phyloP scores from a whole-genome alignment of 2,797 vertebrate species.

The Eleutherodactylus coqui region DNA sequence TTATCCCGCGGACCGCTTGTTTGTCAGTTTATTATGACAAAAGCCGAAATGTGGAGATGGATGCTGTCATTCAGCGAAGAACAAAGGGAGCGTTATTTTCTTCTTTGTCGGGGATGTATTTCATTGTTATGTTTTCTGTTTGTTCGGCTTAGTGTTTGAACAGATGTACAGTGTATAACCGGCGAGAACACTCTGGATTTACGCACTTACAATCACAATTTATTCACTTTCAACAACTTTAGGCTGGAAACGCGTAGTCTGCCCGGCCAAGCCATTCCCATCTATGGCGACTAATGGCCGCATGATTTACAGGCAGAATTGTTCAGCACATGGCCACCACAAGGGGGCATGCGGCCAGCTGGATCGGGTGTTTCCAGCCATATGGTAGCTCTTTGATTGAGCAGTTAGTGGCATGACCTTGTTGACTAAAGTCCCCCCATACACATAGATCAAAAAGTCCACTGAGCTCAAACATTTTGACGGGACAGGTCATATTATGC shows the following conservation, averaged over 20 bases:
- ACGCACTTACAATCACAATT: neutral
- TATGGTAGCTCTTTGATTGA: neutral
- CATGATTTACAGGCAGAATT: too few relatives aligned
- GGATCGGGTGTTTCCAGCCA: too few relatives aligned
- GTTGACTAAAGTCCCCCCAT: too few relatives aligned
- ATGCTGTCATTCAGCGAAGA: constrained; percentile 25
- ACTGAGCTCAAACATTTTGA: too few relatives aligned
- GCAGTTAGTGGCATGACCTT: neutral
- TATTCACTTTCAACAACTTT: neutral
- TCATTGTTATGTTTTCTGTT: constrained; percentile 38
- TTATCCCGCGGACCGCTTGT: neutral
- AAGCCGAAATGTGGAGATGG: constrained; percentile 21
- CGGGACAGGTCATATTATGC: too few relatives aligned
- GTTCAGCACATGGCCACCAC: too few relatives aligned
- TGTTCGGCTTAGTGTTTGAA: constrained; percentile 38
- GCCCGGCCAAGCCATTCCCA: too few relatives aligned
- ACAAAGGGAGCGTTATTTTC: constrained; percentile 14
- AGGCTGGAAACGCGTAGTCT: too few relatives aligned
- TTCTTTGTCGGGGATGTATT: constrained; percentile 19
- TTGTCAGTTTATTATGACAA: constrained; percentile 37
- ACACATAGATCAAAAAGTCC: too few relatives aligned
- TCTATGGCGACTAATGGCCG: too few relatives aligned
- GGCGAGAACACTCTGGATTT: constrained; percentile 55
- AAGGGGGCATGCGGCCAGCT: too few relatives aligned
- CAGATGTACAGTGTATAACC: constrained; percentile 34